Evolutionary conservation across 2,888 invertebrate genomes (phyloP).

Genomic region (Sacculina carcini): DNA sequence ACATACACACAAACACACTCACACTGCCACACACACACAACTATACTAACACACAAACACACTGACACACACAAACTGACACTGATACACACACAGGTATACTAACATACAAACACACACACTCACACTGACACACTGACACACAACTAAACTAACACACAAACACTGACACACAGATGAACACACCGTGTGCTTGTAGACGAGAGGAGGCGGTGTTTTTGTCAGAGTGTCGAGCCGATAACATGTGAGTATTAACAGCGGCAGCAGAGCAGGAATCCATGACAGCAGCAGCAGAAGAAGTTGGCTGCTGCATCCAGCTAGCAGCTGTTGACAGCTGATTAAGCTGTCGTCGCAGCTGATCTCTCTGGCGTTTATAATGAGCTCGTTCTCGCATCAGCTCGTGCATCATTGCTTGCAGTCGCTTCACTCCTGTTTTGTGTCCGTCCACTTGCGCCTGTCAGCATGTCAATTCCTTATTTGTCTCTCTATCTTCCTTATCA

Average conservation of each 20-base stretch:
- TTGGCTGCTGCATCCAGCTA: neutral
- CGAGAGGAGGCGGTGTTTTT: neutral
- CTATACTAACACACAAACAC: too few relatives aligned
- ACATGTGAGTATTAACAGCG: too few relatives aligned
- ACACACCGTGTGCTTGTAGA: neutral
- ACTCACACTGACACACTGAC: neutral
- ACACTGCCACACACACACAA: neutral
- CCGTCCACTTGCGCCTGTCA: constrained; percentile 1
- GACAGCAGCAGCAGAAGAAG: neutral
- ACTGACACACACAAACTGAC: too few relatives aligned
- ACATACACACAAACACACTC: neutral
- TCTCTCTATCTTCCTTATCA: too few relatives aligned
- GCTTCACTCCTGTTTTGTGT: neutral
- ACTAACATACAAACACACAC: too few relatives aligned
- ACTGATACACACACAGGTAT: too few relatives aligned
- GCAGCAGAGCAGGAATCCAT: too few relatives aligned
- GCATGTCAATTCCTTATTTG: too few relatives aligned
- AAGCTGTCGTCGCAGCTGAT: neutral
- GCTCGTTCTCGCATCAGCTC: neutral
- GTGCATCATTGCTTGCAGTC: neutral
- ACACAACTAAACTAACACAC: neutral
- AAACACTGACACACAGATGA: neutral
- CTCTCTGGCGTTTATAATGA: neutral
- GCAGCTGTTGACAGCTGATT: neutral
- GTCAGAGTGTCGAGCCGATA: neutral